Conservation (phyloP, 2,113 vertebrate species). For the Speoplatyrhinus poulsoni region DNA sequence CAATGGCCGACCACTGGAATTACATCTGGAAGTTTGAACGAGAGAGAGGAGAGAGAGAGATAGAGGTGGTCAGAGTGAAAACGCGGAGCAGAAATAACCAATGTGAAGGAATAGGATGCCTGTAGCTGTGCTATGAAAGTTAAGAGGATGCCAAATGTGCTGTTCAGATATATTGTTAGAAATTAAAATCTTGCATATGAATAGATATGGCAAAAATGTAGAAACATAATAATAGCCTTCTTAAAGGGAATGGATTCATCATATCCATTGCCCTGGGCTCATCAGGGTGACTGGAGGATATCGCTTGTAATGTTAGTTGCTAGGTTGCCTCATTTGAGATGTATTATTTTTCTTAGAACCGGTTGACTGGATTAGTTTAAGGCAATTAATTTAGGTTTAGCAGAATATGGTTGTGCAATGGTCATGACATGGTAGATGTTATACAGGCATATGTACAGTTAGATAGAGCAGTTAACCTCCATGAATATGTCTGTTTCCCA, state of each 20-base stretch:
- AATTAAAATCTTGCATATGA: too few relatives aligned
- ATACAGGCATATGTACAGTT: background rate
- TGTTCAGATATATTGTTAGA: too few relatives aligned
- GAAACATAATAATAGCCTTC: too few relatives aligned
- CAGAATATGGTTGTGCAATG: conserved; percentile 46
- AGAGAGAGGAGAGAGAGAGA: conserved; percentile 16
- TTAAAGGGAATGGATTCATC: too few relatives aligned
- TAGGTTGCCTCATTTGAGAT: conserved; percentile 13
- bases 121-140: background rate
- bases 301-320: conserved; percentile 4
- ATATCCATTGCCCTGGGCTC: background rate
- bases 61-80: conserved; percentile 54
- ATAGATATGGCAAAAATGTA: too few relatives aligned
- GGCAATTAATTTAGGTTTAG: conserved; percentile 41
- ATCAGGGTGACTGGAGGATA: conserved; percentile 3
- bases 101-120: conserved; percentile 17
- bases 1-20: conserved; percentile 86
- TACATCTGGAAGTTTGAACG: conserved; percentile 72
- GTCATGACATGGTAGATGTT: conserved; percentile 30
- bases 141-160: background rate
- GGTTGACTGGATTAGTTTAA: conserved; percentile 48
- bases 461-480: background rate
- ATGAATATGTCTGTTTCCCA: too few relatives aligned
- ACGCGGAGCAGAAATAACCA: conserved; percentile 60
- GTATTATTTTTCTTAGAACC: conserved; percentile 21